Evolutionary conservation across 2,797 vertebrate genomes (phyloP).

Genomic region (Merluccius polli): DNA sequence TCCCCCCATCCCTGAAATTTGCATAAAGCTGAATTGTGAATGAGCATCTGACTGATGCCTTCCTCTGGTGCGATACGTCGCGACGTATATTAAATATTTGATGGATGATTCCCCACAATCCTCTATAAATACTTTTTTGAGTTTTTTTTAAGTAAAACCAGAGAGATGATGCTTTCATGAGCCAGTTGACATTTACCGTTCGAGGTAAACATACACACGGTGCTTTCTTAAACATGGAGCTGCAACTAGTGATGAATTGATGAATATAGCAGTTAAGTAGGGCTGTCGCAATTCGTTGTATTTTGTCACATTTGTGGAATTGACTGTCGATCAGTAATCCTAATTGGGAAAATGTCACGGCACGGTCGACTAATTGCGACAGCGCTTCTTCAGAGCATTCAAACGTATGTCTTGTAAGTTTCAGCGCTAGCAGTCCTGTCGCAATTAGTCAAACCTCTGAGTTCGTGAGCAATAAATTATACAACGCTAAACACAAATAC

Average conservation of each 20-base stretch:
- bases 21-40: neutral
- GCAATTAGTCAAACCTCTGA: neutral
- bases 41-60: neutral
- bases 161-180: neutral
- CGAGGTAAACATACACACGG: neutral
- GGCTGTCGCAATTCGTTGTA: too few relatives aligned
- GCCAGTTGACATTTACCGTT: neutral
- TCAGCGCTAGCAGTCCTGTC: neutral
- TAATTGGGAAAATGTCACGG: too few relatives aligned
- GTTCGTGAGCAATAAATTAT: too few relatives aligned
- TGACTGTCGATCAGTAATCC: too few relatives aligned
- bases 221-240: neutral
- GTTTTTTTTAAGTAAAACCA: too few relatives aligned
- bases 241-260: neutral
- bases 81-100: neutral
- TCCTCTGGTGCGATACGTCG: neutral
- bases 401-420: neutral
- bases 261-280: too few relatives aligned
- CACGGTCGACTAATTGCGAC: too few relatives aligned
- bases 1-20: neutral
- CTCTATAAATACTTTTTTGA: neutral
- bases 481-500: too few relatives aligned
- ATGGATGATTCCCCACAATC: conserved; percentile 1
- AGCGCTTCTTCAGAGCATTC: too few relatives aligned
- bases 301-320: too few relatives aligned